Conservation (phyloP, 2,113 vertebrate genomes). For the Dipodomys merriami region DNA sequence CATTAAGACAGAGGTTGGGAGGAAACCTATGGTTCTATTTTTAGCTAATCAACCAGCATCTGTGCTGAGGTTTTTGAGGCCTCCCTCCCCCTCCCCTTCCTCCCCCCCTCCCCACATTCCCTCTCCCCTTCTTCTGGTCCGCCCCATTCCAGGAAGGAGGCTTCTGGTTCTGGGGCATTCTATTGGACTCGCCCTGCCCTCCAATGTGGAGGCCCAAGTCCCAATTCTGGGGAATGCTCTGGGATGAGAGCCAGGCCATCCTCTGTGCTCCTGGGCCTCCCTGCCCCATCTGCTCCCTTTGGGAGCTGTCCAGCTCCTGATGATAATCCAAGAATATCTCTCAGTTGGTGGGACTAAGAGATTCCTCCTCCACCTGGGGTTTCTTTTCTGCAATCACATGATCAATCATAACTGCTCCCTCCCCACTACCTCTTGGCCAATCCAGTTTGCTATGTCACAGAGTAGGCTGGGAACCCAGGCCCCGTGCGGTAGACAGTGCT, state of each 20-base stretch:
- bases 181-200: background rate
- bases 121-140: background rate
- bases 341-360: background rate
- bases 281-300: no score
- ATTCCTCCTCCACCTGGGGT: background rate
- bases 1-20: constrained; percentile 16
- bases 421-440: no score
- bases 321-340: background rate
- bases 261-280: background rate
- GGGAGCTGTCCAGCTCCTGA: background rate
- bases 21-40: background rate
- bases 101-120: no score
- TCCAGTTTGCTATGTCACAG: background rate
- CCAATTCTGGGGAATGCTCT: background rate
- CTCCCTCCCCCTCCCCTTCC: no score
- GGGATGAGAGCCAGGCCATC: background rate
- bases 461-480: background rate
- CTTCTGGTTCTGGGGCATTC: background rate
- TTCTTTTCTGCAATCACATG: background rate
- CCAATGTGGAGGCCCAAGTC: background rate
- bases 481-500: background rate
- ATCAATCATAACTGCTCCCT: background rate
- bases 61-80: background rate
- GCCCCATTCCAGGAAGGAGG: background rate
- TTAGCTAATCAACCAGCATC: constrained; percentile 1